Base-by-base conservation (phyloP, 2,113 vertebrate genomes). In the Girardinichthys multiradiatus region DNA sequence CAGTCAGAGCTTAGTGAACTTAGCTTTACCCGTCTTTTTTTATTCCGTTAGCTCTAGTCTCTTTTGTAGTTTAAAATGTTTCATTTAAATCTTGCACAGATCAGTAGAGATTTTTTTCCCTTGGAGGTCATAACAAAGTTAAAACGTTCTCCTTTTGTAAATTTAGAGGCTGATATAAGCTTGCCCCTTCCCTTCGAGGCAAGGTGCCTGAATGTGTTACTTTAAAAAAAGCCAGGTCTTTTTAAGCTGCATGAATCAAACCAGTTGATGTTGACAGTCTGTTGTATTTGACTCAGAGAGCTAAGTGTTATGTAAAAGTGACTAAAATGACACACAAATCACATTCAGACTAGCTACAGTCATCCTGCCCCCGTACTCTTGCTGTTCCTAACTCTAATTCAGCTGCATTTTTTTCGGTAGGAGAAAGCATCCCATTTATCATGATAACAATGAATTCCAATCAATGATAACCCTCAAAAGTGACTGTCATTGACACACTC, bases 231-330 rank as follows among this genome's bases (percentile, higher is more conserved):
- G 65, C 80, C 54, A 59, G 59, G 80, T 72, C 64, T 67, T 75
- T 63, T 87, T 54, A 29, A 85, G 64, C 66, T 80, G 62, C 57
- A 72, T 90, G 86, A 91, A 80, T 90, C 85, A 85, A 59, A 64
- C n/a, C 4, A 65, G 60, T 74, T 83, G 68, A 68, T 87, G 71
- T 80, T 72, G 82, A 76, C 82, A 84, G 80, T 82, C 62, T 73
- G 77, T 86, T 89, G 78, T 61, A 48, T 90, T 76, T 91, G 92
- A 93, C 89, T 94, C 90, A 90, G 73, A 61, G 59, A 69, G 70
- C 65, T 66, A 48, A 51, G 37, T 54, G 80, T 94, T 93, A 93
- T 93, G 90, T 92, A 94, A 94, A 84, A 68, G 37, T 83, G 84
- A 90, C 74, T 63, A 87, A 86, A 88, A 79, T 81, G 83, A 92